These are phyloP conservation scores for Conchocele bisecta DNA, from an alignment of 2,888 invertebrate genomes.

Conservation along the genomic window DNA sequence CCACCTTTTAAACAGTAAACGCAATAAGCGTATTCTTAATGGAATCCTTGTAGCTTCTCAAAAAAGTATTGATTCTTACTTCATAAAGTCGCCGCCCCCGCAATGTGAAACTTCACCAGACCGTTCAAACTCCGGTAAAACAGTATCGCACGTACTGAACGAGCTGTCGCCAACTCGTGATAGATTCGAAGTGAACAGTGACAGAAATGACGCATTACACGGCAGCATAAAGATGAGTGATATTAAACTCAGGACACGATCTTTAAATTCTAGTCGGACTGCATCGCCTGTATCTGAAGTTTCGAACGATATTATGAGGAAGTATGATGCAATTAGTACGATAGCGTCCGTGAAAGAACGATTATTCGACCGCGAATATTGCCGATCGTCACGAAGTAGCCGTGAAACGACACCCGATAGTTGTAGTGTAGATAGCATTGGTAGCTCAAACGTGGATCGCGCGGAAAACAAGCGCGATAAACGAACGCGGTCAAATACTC, in stretches of 20 bases:
- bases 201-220: conserved; percentile 21
- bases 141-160: conserved; percentile 64
- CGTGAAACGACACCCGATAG: conserved; percentile 63
- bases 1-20: conserved; percentile 57
- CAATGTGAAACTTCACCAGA: too few relatives aligned
- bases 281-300: too few relatives aligned
- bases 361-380: too few relatives aligned
- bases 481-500: conserved; percentile 51
- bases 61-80: conserved; percentile 54
- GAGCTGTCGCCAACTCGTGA: conserved; percentile 67
- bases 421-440: conserved; percentile 34
- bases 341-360: conserved; percentile 17
- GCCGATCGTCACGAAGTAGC: conserved; percentile 51
- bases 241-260: too few relatives aligned
- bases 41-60: conserved; percentile 55
- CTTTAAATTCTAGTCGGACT: too few relatives aligned
- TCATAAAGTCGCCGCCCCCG: conserved; percentile 38
- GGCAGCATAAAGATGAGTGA: not conserved
- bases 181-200: conserved; percentile 55
- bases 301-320: too few relatives aligned
- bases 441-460: conserved; percentile 28
- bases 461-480: conserved; percentile 24
- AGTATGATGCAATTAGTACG: too few relatives aligned
- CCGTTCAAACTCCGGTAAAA: conserved; percentile 44
- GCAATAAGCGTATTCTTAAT: conserved; percentile 54